Evolutionary conservation across 2,888 invertebrate species (phyloP), one percentile per base, ranked within the genome.

Genomic region (Nowickia ferox): DNA sequence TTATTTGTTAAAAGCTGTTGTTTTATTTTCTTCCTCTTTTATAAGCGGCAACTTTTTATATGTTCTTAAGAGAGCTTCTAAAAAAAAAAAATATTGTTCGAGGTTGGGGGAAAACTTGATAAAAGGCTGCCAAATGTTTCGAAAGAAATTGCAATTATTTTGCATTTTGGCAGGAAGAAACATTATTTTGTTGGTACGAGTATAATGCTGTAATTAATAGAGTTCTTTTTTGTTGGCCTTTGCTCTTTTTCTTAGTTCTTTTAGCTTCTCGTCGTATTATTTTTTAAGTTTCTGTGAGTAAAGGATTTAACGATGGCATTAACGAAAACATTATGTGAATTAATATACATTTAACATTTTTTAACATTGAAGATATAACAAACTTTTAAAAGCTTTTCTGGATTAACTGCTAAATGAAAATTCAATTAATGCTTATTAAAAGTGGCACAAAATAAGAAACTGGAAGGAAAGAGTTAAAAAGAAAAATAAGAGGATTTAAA

Each of bases 341-440:
- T 68, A 55, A 77, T 69, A 72, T 76, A 75, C 48, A 80, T 66
- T 84, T 65, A 66, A 66, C 19, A 65, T 30, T 74, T 71, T 40
- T 48, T 48, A 19, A 17, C 66, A 40, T 48, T 40, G 42, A 69
- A 48, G 46, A 55, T 69, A 51, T 38, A 19, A 61, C 17, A 85
- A 85, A 81, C 30, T 85, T 85, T 85, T 81, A 78, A 85, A 81
- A 85, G 84, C 81, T 85, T 85, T 85, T 77, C 71, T 9, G 85
- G 85, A 86, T 86, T 86, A 82, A 69, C 63, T 46, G 78, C 69
- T 82, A 79, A 82, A 82, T 71, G 82, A 69, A 86, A 80, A 79
- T 86, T 86, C 82, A 86, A 86, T 86, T 86, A 86, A 82, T 79
- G 69, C 46, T 71, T 48, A 59, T 82, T 75, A 63, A 69, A 55